A percentile compares a stretch with the other conserved stretches of the same genome.
These are phyloP conservation scores for Labeo catla DNA, from an alignment of 2,113 vertebrate genomes.

Conservation along the genomic window DNA sequence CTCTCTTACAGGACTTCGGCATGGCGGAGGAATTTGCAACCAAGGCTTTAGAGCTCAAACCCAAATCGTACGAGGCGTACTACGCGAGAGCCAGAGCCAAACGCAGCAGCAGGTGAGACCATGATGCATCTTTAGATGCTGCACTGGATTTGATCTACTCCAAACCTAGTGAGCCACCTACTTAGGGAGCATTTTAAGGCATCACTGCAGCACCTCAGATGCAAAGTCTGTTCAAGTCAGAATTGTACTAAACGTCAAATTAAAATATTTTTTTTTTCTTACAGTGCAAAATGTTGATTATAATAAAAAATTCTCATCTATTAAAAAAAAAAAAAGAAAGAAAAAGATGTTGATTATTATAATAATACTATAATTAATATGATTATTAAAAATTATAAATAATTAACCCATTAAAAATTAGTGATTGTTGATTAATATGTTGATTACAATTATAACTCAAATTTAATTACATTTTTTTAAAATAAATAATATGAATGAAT, in stretches of 20 bases:
- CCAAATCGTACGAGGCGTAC: constrained; percentile 95
- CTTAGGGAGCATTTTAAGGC: not conserved
- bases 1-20: constrained; percentile 84
- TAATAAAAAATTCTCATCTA: no score
- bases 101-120: constrained; percentile 94
- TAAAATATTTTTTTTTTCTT: not conserved
- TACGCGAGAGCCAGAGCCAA: constrained; percentile 96
- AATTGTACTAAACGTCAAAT: not conserved
- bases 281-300: not conserved
- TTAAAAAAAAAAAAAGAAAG: no score
- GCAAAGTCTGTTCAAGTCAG: not conserved
- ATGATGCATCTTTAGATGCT: not conserved
- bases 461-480: no score
- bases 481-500: no score
- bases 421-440: no score
- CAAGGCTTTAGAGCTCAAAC: constrained; percentile 96
- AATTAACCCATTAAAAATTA: no score
- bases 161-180: not conserved
- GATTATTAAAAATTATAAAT: no score
- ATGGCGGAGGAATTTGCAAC: constrained; percentile 98
- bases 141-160: not conserved
- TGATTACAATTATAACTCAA: no score
- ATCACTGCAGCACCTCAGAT: no score
- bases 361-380: no score
- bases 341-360: no score